phyloP scores from a whole-genome alignment of 2,113 vertebrate genomes.

The Eulemur rufifrons region DNA sequence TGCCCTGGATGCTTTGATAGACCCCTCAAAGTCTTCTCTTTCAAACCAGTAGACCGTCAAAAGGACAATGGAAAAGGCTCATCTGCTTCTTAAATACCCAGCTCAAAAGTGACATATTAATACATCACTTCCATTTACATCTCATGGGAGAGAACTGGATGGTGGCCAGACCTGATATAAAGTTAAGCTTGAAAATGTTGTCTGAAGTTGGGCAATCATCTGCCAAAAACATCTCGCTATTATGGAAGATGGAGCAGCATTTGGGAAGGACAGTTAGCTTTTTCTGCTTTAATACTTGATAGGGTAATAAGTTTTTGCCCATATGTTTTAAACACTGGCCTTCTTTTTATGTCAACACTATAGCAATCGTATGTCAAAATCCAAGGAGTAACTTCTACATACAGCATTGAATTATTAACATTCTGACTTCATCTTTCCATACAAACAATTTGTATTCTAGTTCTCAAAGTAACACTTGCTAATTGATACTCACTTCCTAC shows the following conservation, averaged over 20 bases:
- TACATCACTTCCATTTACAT: fast-evolving
- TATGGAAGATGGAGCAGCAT: neutral
- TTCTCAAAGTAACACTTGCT: neutral
- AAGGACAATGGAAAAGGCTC: neutral
- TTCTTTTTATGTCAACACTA: neutral
- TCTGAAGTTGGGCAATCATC: no score
- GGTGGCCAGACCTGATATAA: neutral
- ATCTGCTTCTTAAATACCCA: neutral
- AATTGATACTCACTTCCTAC: neutral
- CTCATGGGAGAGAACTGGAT: neutral
- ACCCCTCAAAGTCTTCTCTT: no score
- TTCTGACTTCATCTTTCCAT: neutral
- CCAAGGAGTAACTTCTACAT: neutral
- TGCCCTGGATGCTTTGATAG: neutral
- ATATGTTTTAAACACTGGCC: neutral
- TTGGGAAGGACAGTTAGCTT: neutral
- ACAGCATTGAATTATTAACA: neutral
- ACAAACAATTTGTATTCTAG: neutral
- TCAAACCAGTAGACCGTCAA: neutral
- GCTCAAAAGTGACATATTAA: neutral
- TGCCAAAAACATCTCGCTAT: neutral
- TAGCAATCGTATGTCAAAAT: neutral
- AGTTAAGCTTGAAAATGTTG: neutral
- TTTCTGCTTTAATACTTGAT: neutral
- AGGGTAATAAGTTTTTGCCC: neutral